Base-by-base conservation (phyloP, 2,888 invertebrate species). In the Encarsia formosa region DNA sequence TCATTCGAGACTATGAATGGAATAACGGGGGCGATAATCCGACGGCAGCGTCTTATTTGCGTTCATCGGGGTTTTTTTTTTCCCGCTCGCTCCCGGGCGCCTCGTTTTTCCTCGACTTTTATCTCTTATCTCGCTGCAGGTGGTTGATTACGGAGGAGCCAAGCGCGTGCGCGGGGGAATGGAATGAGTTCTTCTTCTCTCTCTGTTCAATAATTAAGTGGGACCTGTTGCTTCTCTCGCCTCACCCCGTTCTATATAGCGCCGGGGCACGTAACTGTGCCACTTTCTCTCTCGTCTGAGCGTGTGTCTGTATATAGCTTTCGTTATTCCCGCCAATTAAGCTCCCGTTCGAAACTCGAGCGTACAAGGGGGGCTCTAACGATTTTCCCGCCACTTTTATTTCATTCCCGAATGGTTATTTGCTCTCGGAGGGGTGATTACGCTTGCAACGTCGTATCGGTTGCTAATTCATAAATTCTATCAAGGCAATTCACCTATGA, bases 121-220 rank as follows among this genome's bases (percentile, higher is more conserved):
- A 61, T 61, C 58, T 53, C 59, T 29, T 29, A 29, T 29, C 29
- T 9, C 54, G 61, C 11, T 19, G 58, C 63, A 63, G 61, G 61
- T 63, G 63, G 63, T 65, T 63, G 65, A 68, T 66, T 64, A 62
- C 63, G 61, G 32, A 53, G 46, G 50, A 49, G 48, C 45, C 47
- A 40, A 50, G 44, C 50, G 38, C 45, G 41, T 37, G 20, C 15
- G 41, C 22, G 42, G 16, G 49, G 19, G 40, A 45, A 49, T 32
- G 49, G 45, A 49, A 54, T 42, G 42, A 46, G 34, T 49, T 47
- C 44, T 37, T 39, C n/a, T 26, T 66, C 62, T 63, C 15, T 39
- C 52, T 65, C 65, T 69, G 65, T 69, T 72, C 71, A 71, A 72
- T 72, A 72, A 72, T 72, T 72, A 72, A 71, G 72, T 71, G 66